Conservation (phyloP, 2,888 invertebrate genomes). For the Aromia moschata region DNA sequence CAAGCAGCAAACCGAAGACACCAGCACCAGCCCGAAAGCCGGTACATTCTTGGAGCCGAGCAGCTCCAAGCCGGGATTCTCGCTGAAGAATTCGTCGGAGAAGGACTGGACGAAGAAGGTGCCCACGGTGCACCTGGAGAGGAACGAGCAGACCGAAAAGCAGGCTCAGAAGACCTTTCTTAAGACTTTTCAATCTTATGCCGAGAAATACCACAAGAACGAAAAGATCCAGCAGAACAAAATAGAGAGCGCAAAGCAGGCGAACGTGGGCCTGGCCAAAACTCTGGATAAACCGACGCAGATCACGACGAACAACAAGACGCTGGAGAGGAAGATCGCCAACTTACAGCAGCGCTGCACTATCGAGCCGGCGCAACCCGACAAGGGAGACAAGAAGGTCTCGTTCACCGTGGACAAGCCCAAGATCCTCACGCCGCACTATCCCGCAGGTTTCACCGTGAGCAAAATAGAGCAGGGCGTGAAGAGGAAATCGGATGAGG, state of each 20-base stretch:
- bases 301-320: slow-evolving; percentile 43
- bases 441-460: slow-evolving; percentile 60
- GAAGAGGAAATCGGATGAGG: slow-evolving; percentile 55
- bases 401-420: slow-evolving; percentile 34
- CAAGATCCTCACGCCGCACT: slow-evolving; percentile 40
- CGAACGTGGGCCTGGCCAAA: slow-evolving; percentile 19
- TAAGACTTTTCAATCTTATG: slow-evolving; percentile 55
- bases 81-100: slow-evolving; percentile 26
- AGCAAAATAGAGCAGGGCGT: slow-evolving; percentile 60
- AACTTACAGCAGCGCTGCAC: slow-evolving; percentile 56
- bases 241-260: slow-evolving; percentile 37
- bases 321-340: slow-evolving; percentile 52
- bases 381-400: slow-evolving; percentile 42
- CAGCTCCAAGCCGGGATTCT: slow-evolving; percentile 29
- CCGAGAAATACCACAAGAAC: slow-evolving; percentile 49
- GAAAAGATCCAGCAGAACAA: slow-evolving; percentile 42
- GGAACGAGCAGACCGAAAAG: slow-evolving; percentile 49
- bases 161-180: slow-evolving; percentile 56
- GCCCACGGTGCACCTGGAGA: slow-evolving; percentile 49
- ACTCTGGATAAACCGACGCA: slow-evolving; percentile 36
- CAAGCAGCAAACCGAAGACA: slow-evolving; percentile 32
- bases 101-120: slow-evolving; percentile 43
- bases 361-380: slow-evolving; percentile 50
- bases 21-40: slow-evolving; percentile 35
- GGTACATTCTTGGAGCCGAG: slow-evolving; percentile 36